Base-by-base conservation (phyloP, 2,888 invertebrate genomes). In the Perizoma flavofasciatum region DNA sequence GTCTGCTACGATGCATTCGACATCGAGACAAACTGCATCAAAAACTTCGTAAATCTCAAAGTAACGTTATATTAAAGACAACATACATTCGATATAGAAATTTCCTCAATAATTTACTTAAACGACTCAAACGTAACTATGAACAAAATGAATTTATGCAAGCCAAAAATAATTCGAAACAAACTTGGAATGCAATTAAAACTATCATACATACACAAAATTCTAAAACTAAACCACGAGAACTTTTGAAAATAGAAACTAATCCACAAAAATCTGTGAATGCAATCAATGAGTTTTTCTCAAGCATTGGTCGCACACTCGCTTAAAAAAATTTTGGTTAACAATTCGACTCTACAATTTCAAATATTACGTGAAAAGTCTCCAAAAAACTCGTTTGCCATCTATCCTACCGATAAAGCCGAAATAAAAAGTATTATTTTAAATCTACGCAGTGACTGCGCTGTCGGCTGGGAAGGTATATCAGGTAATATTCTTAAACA, bases 101-200 rank as follows among this genome's bases (percentile, higher is more conserved):
- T 40, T 8, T 4, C 9, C 9, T 5, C 9, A 40, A 40, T 8
- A 40, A 40, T 4, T 4, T 8, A 4, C 9, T 40, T 6, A 40
- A 40, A 40, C 4, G 4, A 40, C 9, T 40, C 4, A 40, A 40
- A 40, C 6, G 8, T 5, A 8, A 40, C 5, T 40, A 40, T 40
- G 70, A 72, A 55, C 34, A 53, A n/a, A 33, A 35, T 9, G 46
- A 65, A 39, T 46, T 68, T 7, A 22, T 34, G 0, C 62, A 54
- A 22, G 59, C 61, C 5, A 41, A 47, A 35, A 46, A 56, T 4
- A 64, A 62, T 22, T 10, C 62, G 0, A 65, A 62, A 57, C 7
- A 34, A 5, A 66, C 61, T 0, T 66, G 66, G 66, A 63, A 56
- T 4, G 22, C 58, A 0, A 65, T 68, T 5, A 65, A 66, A 47